Conservation (phyloP, 2,113 vertebrate genomes). For the Neoarius graeffei region DNA sequence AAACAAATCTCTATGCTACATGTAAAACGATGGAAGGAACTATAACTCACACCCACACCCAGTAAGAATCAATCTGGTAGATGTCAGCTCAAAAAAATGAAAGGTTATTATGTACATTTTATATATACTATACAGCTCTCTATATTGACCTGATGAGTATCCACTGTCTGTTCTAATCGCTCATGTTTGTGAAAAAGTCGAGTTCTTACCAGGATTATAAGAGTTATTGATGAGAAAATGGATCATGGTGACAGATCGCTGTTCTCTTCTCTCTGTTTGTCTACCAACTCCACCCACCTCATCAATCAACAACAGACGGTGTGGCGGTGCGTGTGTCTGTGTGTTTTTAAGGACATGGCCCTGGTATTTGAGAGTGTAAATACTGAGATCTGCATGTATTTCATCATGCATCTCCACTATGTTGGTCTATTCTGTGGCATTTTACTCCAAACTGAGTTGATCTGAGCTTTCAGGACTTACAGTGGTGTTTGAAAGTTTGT, state of each 20-base stretch:
- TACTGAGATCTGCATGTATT: slow-evolving; percentile 12
- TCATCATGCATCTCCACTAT: background rate
- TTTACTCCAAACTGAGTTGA: background rate
- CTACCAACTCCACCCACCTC: slow-evolving; percentile 52
- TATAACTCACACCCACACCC: background rate
- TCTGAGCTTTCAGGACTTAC: background rate
- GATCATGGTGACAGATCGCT: slow-evolving; percentile 57
- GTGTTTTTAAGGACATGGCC: slow-evolving; percentile 13
- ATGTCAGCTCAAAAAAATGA: background rate
- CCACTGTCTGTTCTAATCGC: background rate
- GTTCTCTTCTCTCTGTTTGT: slow-evolving; percentile 49
- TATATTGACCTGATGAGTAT: background rate
- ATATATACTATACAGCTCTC: background rate
- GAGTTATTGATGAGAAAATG: slow-evolving; percentile 45
- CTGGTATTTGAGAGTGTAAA: background rate
- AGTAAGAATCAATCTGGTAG: background rate
- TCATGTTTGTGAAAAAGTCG: background rate
- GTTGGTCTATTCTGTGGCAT: background rate
- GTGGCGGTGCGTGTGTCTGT: slow-evolving; percentile 20
- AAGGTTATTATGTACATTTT: background rate
- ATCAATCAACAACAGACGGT: slow-evolving; percentile 39
- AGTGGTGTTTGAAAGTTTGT: too few species aligned
- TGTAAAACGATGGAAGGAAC: background rate
- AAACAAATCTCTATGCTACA: background rate
- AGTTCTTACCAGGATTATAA: slow-evolving; percentile 48